Base-by-base conservation (phyloP, 1,140 invertebrate species). In the Drosophila elegans region DNA sequence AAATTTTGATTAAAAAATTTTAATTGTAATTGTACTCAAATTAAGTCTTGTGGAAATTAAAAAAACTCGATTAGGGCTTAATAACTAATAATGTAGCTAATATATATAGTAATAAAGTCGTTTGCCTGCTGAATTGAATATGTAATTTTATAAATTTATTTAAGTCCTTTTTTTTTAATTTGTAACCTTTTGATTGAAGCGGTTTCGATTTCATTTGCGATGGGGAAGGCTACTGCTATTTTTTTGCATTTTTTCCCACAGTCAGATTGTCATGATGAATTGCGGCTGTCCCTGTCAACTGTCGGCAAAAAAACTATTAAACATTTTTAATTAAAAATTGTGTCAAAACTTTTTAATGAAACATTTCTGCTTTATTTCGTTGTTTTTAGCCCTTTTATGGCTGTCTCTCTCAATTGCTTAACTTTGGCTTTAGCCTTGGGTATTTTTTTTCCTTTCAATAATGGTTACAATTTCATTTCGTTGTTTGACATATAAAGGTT, bases 291-390 rank as follows among this genome's bases (percentile, higher is more conserved):
- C 21, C 29, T 72, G 66, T 78, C 54, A 72, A 72, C 59, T 63
- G 42, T 21, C 9, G 49, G 12, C 42, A 56, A 44, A 42, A 27
- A 39, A 74, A 78, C 48, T 54, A 68, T 49, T 60, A 36, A 66
- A 78, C 29, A 75, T 74, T 69, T 82, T 78, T 82, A 82, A 74
- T 78, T 78, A 78, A 74, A 74, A 81, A 74, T 27, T 48, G 42
- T 49, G 46, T 56, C 67, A 52, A n/a, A 72, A 52, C 34, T 72
- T 72, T 75, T 60, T 53, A 71, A 61, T 74, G 42, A 74, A 67
- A 60, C 48, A 41, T 36, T 46, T 64, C n/a, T 55, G 32, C n/a
- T 60, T 55, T 27, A 41, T 61, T 36, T 38, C 12, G 36, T 9
- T 42, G 21, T 34, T 38, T 54, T 53, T 29, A 46, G 36, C 12